Evolutionary conservation across 2,113 vertebrate species (phyloP).

Genomic region (Plotosus lineatus): DNA sequence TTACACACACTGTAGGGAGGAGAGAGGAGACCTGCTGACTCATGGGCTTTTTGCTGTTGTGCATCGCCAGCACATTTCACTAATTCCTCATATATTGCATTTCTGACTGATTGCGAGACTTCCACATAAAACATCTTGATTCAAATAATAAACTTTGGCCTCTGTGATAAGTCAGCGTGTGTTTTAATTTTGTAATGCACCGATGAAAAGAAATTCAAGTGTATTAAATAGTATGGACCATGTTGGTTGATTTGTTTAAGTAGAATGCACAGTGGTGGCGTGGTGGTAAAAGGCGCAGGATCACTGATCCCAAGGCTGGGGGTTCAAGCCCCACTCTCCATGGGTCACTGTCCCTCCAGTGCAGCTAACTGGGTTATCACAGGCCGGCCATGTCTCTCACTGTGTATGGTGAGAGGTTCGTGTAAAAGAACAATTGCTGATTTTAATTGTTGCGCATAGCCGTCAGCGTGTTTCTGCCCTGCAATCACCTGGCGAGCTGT

Average conservation of each 20-base stretch:
- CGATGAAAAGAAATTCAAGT: background rate
- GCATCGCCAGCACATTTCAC: slow-evolving; percentile 44
- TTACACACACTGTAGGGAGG: background rate
- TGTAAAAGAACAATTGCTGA: no score
- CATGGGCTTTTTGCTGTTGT: slow-evolving; percentile 9
- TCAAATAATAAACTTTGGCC: slow-evolving; percentile 12
- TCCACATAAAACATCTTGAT: slow-evolving; percentile 1
- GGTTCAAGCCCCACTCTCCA: no score
- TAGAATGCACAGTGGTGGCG: no score
- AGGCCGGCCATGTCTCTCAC: no score
- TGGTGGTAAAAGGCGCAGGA: no score
- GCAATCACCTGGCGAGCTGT: no score
- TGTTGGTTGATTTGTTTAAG: background rate
- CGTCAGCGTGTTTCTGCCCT: no score
- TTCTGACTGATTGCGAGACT: slow-evolving; percentile 21
- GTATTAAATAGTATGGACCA: background rate
- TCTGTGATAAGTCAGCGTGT: background rate
- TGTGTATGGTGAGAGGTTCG: no score
- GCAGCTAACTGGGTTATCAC: no score
- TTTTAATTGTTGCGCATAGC: no score
- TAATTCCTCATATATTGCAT: slow-evolving; percentile 25
- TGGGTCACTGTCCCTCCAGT: no score
- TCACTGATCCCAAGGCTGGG: no score
- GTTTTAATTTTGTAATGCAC: background rate
- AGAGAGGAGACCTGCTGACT: slow-evolving; percentile 37